Percentiles rank a stretch among this genome's conserved stretches.
These are phyloP conservation scores for Centrocercus urophasianus DNA, from an alignment of 2,113 vertebrate genomes.

Conservation along the genomic window DNA sequence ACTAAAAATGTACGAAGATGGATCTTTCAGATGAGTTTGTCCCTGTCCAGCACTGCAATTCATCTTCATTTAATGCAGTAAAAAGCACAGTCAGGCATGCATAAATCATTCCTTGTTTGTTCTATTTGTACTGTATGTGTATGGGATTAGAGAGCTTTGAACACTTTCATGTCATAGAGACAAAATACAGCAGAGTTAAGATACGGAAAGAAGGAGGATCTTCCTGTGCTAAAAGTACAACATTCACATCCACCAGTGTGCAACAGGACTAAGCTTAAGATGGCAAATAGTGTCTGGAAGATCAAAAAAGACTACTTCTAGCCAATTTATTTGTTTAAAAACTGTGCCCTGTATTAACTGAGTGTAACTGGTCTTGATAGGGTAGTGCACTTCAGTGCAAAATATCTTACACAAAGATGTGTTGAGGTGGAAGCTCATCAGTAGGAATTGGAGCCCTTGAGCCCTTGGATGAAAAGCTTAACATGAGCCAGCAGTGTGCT, in stretches of 20 bases:
- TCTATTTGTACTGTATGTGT: background rate
- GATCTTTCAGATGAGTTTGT: constrained; percentile 24
- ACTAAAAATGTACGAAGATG: constrained; percentile 30
- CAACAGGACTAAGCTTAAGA: background rate
- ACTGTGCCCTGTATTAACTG: background rate
- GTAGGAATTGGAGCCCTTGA: background rate
- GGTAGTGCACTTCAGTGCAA: background rate
- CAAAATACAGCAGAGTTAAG: constrained; percentile 16
- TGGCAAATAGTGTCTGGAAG: background rate
- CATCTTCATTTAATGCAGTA: constrained; percentile 44
- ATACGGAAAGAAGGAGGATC: constrained; percentile 11
- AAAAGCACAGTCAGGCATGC: background rate
- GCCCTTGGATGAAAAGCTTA: background rate
- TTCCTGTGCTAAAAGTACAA: background rate
- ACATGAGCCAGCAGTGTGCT: no score
- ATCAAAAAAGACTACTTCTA: background rate
- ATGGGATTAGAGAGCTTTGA: constrained; percentile 26
- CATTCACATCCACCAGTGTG: background rate
- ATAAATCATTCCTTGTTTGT: constrained; percentile 54
- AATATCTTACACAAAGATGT: background rate
- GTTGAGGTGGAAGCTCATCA: background rate
- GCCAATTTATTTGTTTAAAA: background rate
- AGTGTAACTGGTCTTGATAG: background rate
- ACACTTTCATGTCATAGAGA: constrained; percentile 9
- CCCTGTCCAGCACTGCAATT: background rate